Conservation (phyloP, 2,888 invertebrate genomes). For the Bruchidius siliquastri region DNA sequence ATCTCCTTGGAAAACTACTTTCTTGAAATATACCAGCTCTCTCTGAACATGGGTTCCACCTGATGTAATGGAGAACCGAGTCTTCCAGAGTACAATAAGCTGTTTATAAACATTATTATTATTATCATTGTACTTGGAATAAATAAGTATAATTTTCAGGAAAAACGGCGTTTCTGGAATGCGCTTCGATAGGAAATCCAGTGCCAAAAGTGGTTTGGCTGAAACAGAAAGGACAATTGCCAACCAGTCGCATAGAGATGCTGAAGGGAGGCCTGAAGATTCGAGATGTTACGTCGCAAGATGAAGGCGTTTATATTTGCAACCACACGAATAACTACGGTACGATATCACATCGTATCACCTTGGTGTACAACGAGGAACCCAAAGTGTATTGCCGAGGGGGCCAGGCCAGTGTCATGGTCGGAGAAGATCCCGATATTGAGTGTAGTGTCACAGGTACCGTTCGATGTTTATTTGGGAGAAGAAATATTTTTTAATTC, state of each 20-base stretch:
- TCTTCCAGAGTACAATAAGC: no score
- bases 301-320: constrained; percentile 78
- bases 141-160: no score
- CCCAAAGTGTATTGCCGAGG: constrained; percentile 47
- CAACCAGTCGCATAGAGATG: constrained; percentile 49
- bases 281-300: constrained; percentile 54
- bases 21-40: no score
- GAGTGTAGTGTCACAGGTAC: constrained; percentile 61
- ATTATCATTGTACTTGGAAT: neutral
- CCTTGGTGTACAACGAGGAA: constrained; percentile 50
- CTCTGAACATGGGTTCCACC: no score
- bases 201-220: constrained; percentile 63
- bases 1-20: no score
- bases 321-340: constrained; percentile 60
- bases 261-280: constrained; percentile 58
- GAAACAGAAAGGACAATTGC: constrained; percentile 55
- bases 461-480: no score
- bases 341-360: constrained; percentile 51
- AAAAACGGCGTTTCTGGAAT: constrained; percentile 65
- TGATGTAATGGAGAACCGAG: no score
- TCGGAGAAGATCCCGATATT: constrained; percentile 51
- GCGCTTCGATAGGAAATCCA: constrained; percentile 66
- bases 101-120: no score
- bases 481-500: no score
- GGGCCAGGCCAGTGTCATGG: constrained; percentile 45